Conservation (phyloP, 2,797 vertebrate species). For the Peromyscus melanophrys region DNA sequence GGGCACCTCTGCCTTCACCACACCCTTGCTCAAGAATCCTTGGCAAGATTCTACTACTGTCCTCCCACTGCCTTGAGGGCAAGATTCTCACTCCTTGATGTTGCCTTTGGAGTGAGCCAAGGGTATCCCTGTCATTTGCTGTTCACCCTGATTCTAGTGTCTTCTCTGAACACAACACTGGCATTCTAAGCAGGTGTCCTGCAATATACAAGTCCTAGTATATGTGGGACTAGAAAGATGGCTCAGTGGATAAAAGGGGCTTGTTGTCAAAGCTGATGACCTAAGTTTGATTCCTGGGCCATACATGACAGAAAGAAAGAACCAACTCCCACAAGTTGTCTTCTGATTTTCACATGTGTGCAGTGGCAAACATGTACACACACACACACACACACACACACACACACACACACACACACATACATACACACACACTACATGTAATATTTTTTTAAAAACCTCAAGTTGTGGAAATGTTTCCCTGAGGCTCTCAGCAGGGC, state of each 20-base stretch:
- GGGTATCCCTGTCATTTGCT: background rate
- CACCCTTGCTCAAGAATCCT: background rate
- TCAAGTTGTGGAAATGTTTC: background rate
- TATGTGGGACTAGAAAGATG: background rate
- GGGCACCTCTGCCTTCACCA: background rate
- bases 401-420: background rate
- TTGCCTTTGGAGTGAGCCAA: background rate
- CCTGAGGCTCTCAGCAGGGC: background rate
- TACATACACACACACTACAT: background rate
- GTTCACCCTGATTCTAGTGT: background rate
- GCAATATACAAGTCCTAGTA: background rate
- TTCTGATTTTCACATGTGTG: background rate
- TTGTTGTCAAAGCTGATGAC: background rate
- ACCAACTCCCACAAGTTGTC: background rate
- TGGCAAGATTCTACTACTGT: background rate
- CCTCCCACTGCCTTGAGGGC: background rate
- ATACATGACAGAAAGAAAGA: background rate
- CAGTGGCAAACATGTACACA: background rate
- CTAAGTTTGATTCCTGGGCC: background rate
- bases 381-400: background rate
- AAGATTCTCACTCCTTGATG: background rate
- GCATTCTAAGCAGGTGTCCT: background rate
- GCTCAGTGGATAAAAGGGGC: background rate
- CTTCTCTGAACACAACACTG: background rate
- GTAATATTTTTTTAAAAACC: background rate